Conservation (phyloP, 2,113 vertebrate genomes). For the Naja naja region DNA sequence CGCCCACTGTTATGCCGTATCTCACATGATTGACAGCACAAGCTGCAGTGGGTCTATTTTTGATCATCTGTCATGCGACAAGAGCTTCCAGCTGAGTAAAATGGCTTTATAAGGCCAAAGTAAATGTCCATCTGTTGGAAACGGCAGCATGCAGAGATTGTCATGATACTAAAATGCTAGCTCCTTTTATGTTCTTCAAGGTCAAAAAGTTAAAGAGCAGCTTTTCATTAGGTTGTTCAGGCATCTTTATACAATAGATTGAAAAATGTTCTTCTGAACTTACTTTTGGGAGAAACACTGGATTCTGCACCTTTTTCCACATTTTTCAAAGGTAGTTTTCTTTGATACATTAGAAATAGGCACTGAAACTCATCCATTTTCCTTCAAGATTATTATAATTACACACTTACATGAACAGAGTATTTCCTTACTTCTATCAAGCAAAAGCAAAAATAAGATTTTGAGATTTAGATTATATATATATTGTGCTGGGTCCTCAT, state of each 20-base stretch:
- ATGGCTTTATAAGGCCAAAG: conserved; percentile 84
- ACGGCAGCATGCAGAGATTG: conserved; percentile 58
- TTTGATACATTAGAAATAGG: neutral
- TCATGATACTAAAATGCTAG: conserved; percentile 57
- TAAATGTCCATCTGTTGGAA: conserved; percentile 78
- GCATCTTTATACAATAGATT: conserved; percentile 20
- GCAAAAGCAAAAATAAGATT: neutral
- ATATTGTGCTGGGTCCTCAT: neutral
- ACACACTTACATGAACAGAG: neutral
- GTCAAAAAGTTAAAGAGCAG: conserved; percentile 51
- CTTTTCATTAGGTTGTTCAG: neutral
- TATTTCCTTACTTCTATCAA: neutral
- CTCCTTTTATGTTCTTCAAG: conserved; percentile 47
- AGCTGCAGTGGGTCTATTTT: conserved; percentile 90
- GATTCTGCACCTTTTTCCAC: conserved; percentile 15
- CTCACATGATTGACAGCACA: conserved; percentile 86
- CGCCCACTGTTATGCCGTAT: conserved; percentile 63
- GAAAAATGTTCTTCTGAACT: conserved; percentile 30
- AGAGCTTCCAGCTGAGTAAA: conserved; percentile 73
- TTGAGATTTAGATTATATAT: neutral
- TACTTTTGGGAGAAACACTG: conserved; percentile 17
- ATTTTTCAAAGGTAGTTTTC: conserved; percentile 23
- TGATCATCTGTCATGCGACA: conserved; percentile 87
- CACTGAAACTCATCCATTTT: neutral
- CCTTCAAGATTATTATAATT: neutral